These are phyloP conservation scores for Rhodophaea formosa DNA, from an alignment of 2,888 invertebrate genomes.

Conservation along the genomic window DNA sequence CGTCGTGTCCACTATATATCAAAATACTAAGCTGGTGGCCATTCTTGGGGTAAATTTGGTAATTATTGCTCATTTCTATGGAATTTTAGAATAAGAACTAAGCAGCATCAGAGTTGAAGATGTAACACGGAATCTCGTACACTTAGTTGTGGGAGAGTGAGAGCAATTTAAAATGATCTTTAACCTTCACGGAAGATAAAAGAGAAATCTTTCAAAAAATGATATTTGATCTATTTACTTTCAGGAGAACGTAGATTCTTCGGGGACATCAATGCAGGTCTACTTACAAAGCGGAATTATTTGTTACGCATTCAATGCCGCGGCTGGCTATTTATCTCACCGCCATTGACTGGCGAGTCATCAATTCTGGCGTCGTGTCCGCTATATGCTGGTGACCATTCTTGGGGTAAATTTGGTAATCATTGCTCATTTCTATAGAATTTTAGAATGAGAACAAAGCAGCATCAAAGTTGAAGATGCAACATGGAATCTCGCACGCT, in stretches of 20 bases:
- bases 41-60: constrained; percentile 27
- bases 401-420: constrained; percentile 20
- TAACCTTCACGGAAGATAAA: too few species aligned
- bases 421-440: background rate
- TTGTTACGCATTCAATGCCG: constrained; percentile 67
- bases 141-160: too few species aligned
- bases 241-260: too few species aligned
- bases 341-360: constrained; percentile 58
- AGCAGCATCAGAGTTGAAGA: background rate
- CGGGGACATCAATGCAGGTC: constrained; percentile 34
- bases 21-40: constrained; percentile 40
- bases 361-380: constrained; percentile 52
- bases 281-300: constrained; percentile 55
- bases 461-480: too few species aligned
- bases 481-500: too few species aligned
- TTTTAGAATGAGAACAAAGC: background rate
- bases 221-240: background rate
- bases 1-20: constrained; percentile 50
- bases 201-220: too few species aligned
- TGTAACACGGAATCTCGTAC: too few species aligned
- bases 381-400: constrained; percentile 45
- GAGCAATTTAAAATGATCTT: too few species aligned
- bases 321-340: constrained; percentile 59
- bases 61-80: background rate
- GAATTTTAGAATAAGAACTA: background rate